These are phyloP conservation scores for Leptosomus discolor DNA, from an alignment of 2,113 vertebrate species.

Conservation along the genomic window DNA sequence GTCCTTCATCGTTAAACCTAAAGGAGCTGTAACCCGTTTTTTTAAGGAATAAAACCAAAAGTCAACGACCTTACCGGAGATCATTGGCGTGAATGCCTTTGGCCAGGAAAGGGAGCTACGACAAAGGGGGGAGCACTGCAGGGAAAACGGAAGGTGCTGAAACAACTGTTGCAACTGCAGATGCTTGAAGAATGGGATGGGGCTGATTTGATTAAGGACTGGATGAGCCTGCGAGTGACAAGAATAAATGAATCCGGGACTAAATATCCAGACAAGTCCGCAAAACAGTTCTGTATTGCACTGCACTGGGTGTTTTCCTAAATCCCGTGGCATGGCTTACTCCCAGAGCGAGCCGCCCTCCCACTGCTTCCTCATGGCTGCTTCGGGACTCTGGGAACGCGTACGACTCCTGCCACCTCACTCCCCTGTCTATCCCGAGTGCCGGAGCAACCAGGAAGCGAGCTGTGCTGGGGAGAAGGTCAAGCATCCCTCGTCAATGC, in stretches of 20 bases:
- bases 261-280: neutral
- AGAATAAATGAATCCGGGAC: neutral
- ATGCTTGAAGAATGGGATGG: rapidly evolving
- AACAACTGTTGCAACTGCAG: neutral
- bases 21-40: neutral
- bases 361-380: neutral
- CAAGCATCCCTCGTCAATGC: neutral
- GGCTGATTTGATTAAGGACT: neutral
- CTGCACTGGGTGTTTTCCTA: rapidly evolving
- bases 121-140: neutral
- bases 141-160: neutral
- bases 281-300: neutral
- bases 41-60: neutral
- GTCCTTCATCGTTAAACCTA: neutral
- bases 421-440: rapidly evolving
- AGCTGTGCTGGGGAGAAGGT: neutral
- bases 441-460: neutral
- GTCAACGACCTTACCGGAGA: neutral
- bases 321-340: rapidly evolving
- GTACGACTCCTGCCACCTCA: rapidly evolving
- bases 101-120: neutral
- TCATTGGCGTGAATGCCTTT: neutral
- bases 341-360: neutral
- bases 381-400: rapidly evolving
- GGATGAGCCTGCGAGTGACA: neutral